Percentiles rank a stretch among this genome's conserved stretches.
phyloP scores from a whole-genome alignment of 2,113 vertebrate species.

The Ascaphus truei region DNA sequence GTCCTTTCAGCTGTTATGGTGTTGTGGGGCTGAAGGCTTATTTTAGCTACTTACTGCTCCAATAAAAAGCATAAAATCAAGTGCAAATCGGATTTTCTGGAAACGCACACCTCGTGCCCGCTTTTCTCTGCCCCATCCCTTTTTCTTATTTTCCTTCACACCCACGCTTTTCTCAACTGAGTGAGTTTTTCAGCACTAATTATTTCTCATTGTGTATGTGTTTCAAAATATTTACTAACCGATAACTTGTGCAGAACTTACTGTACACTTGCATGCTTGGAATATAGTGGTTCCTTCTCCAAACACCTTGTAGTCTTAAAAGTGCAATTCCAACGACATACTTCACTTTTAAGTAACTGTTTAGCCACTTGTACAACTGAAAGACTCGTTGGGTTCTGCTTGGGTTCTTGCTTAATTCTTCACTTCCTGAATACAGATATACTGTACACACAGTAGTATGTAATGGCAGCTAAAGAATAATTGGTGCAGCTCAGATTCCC shows the following conservation, averaged over 20 bases:
- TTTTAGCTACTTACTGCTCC: too few relatives aligned
- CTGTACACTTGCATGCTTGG: slow-evolving; percentile 9
- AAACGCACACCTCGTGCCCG: background rate
- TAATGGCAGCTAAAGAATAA: background rate
- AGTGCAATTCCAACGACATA: background rate
- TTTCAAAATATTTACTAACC: slow-evolving; percentile 13
- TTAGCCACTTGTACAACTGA: slow-evolving; percentile 1
- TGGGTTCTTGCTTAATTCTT: too few relatives aligned
- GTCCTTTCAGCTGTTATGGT: background rate
- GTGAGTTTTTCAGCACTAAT: background rate
- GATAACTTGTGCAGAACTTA: slow-evolving; percentile 11
- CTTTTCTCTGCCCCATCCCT: slow-evolving; percentile 1
- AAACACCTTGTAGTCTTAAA: slow-evolving; percentile 10
- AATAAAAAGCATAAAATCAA: background rate
- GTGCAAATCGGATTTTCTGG: slow-evolving; percentile 3
- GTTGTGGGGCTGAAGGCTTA: background rate
- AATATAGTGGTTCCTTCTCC: slow-evolving; percentile 18
- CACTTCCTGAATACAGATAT: too few relatives aligned
- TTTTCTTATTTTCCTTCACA: background rate
- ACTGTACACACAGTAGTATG: too few relatives aligned
- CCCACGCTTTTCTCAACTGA: background rate
- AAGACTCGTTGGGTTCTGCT: too few relatives aligned
- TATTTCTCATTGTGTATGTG: slow-evolving; percentile 7
- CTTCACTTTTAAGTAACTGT: background rate
- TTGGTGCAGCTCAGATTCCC: background rate